A percentile compares a stretch with the other conserved stretches of the same genome.
Evolutionary conservation across 2,113 vertebrate species (phyloP).

Genomic region (Dolichallabes microphthalmus): DNA sequence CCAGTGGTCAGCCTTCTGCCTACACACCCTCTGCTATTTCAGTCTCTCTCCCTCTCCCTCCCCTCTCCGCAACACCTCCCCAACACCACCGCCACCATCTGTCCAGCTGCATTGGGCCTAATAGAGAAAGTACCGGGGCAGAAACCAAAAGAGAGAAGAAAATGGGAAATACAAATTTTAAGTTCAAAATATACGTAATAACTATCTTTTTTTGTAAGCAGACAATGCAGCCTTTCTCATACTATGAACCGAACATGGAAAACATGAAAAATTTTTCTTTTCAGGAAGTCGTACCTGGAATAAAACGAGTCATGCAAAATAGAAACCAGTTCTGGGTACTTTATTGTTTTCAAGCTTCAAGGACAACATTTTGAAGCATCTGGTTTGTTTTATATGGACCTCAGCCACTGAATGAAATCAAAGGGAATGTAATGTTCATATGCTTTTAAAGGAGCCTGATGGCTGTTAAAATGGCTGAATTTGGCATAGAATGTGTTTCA

Average conservation of each 20-base stretch:
- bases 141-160: conserved; percentile 19
- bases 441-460: conserved; percentile 27
- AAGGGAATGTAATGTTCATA: conserved; percentile 25
- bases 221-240: neutral
- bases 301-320: neutral
- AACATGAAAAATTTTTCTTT: neutral
- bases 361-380: conserved; percentile 35
- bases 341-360: neutral
- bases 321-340: neutral
- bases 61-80: neutral
- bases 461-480: conserved; percentile 38
- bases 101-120: conserved; percentile 44
- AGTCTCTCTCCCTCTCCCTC: conserved; percentile 45
- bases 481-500: conserved; percentile 17
- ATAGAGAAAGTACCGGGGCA: conserved; percentile 17
- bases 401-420: conserved; percentile 44
- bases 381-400: conserved; percentile 50
- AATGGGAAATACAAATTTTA: neutral
- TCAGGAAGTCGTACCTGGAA: neutral
- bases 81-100: neutral
- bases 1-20: conserved; percentile 72
- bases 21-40: conserved; percentile 78
- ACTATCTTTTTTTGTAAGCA: neutral
- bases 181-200: neutral
- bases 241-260: neutral